Evolutionary conservation across 2,113 vertebrate genomes (phyloP).

Genomic region (Xenopus laevis): DNA sequence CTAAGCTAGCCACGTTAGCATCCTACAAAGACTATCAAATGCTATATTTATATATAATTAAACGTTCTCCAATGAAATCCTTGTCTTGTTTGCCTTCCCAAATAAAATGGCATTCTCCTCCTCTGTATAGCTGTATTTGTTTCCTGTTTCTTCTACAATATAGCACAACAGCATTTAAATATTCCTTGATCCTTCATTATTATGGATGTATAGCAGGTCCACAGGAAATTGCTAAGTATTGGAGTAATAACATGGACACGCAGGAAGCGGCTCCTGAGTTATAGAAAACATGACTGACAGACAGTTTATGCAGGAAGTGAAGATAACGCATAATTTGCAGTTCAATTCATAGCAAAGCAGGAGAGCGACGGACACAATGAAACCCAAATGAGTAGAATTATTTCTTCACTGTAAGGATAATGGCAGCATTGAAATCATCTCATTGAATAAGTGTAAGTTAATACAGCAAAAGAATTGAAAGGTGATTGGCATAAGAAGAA

Average conservation of each 20-base stretch:
- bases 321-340: conserved; percentile 22
- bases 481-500: not conserved
- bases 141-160: too few species aligned
- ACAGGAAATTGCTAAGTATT: too few species aligned
- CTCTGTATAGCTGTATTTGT: too few species aligned
- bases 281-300: conserved; percentile 15
- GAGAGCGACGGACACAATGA: conserved; percentile 6
- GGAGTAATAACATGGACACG: conserved; percentile 5
- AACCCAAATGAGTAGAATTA: conserved; percentile 20
- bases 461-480: not conserved
- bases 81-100: too few species aligned
- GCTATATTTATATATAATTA: too few species aligned
- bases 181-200: too few species aligned
- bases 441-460: conserved; percentile 22
- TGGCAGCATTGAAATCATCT: conserved; percentile 4
- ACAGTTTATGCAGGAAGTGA: not conserved
- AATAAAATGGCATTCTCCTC: too few species aligned
- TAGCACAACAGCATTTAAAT: too few species aligned
- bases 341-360: not conserved
- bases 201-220: too few species aligned
- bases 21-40: too few species aligned
- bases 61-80: too few species aligned
- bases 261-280: not conserved
- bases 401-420: conserved; percentile 10
- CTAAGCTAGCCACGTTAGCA: too few species aligned